A percentile compares a stretch with the other conserved stretches of the same genome.
These are phyloP conservation scores for Sturnira hondurensis DNA, from an alignment of 2,113 vertebrate genomes.

Conservation along the genomic window DNA sequence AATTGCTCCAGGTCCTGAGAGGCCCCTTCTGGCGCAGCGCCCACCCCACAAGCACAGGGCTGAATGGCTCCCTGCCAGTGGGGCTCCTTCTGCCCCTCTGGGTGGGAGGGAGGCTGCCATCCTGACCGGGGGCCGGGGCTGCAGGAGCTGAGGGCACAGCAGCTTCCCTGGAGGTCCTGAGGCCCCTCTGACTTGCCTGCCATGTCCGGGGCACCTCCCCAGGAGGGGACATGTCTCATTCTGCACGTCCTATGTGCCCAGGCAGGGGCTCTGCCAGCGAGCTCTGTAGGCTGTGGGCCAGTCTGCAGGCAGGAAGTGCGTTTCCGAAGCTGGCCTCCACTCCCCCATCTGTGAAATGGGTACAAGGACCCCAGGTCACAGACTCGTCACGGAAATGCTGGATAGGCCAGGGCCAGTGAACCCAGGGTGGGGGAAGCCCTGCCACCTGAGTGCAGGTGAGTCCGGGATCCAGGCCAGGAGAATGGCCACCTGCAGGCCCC, in stretches of 20 bases:
- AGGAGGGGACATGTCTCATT: fast-evolving
- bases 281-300: fast-evolving
- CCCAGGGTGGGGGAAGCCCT: too few species aligned
- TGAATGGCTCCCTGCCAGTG: not conserved
- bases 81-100: not conserved
- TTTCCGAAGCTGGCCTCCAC: not conserved
- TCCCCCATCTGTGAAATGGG: not conserved
- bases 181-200: not conserved
- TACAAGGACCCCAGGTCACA: fast-evolving
- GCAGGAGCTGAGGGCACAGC: not conserved
- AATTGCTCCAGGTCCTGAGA: not conserved
- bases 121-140: not conserved
- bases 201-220: not conserved
- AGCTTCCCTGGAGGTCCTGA: too few species aligned
- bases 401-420: not conserved
- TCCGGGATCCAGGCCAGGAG: not conserved
- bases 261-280: not conserved
- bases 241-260: not conserved
- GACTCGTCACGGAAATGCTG: fast-evolving
- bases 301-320: not conserved
- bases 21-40: not conserved
- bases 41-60: not conserved
- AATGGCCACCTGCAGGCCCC: fast-evolving
- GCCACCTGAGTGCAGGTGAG: not conserved
- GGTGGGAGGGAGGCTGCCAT: not conserved